Conservation (phyloP, 2,888 invertebrate genomes). For the Lobophora halterata region DNA sequence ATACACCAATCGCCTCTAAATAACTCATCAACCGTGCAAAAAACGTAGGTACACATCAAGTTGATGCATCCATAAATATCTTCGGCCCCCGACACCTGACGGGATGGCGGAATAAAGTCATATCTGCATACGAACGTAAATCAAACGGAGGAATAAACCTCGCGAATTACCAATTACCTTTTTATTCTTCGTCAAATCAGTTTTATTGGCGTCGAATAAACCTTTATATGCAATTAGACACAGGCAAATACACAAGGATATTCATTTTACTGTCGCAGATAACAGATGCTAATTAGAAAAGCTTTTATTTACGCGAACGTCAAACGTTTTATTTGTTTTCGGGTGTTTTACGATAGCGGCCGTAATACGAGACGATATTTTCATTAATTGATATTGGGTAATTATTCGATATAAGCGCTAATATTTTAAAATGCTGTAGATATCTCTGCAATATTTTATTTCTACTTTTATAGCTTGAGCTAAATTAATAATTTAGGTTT, state of each 20-base stretch:
- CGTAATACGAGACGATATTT: constrained; percentile 12
- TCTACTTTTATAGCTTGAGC: no score
- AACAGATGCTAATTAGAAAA: constrained; percentile 29
- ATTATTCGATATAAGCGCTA: constrained; percentile 12
- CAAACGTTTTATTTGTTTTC: constrained; percentile 15
- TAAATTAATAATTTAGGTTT: background rate
- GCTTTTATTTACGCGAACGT: constrained; percentile 22
- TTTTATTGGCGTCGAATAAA: constrained; percentile 30
- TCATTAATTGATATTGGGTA: constrained; percentile 23
- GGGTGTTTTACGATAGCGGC: constrained; percentile 19
- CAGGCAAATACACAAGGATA: constrained; percentile 18
- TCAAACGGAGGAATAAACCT: constrained; percentile 23
- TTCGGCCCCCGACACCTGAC: constrained; percentile 14
- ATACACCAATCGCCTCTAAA: constrained; percentile 28
- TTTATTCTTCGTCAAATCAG: constrained; percentile 26
- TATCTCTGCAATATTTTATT: no score
- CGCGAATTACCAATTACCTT: constrained; percentile 24
- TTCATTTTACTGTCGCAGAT: constrained; percentile 24
- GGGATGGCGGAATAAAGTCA: constrained; percentile 23
- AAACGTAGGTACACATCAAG: constrained; percentile 24
- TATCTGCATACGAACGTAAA: constrained; percentile 30
- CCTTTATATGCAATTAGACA: constrained; percentile 29
- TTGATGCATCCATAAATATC: constrained; percentile 25
- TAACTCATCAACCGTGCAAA: constrained; percentile 28
- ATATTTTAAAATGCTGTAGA: constrained; percentile 8